A percentile compares a stretch with the other conserved stretches of the same genome.
phyloP scores from a whole-genome alignment of 2,113 vertebrate species.

The Atrichornis clamosus region DNA sequence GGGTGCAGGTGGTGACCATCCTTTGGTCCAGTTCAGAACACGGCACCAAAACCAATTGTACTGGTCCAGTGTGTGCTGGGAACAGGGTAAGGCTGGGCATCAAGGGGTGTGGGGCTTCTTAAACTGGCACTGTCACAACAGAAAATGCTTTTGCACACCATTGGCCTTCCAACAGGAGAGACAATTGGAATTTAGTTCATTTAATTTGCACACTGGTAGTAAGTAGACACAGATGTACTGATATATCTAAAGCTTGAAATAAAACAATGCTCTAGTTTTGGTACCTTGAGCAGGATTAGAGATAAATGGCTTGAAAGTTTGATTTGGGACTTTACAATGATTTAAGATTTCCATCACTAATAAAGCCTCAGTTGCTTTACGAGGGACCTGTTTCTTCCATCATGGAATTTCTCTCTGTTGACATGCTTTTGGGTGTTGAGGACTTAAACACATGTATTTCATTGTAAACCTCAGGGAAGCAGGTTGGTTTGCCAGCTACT shows the following conservation, averaged over 20 bases:
- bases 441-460: background rate
- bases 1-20: background rate
- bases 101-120: fast-evolving
- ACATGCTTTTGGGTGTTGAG: background rate
- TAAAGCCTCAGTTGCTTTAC: background rate
- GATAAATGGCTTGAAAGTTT: background rate
- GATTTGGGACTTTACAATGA: background rate
- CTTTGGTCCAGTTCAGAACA: background rate
- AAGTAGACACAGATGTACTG: background rate
- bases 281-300: background rate
- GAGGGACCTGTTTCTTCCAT: background rate
- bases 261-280: background rate
- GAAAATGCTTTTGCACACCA: background rate
- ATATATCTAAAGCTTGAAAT: background rate
- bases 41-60: fast-evolving
- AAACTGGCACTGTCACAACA: fast-evolving
- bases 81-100: background rate
- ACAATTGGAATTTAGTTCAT: background rate
- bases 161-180: background rate
- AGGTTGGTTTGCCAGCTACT: background rate
- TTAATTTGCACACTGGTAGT: background rate
- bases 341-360: background rate
- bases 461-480: background rate
- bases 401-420: background rate
- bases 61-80: background rate